Conservation (phyloP, 2,113 vertebrate genomes). For the Taxidea taxus region DNA sequence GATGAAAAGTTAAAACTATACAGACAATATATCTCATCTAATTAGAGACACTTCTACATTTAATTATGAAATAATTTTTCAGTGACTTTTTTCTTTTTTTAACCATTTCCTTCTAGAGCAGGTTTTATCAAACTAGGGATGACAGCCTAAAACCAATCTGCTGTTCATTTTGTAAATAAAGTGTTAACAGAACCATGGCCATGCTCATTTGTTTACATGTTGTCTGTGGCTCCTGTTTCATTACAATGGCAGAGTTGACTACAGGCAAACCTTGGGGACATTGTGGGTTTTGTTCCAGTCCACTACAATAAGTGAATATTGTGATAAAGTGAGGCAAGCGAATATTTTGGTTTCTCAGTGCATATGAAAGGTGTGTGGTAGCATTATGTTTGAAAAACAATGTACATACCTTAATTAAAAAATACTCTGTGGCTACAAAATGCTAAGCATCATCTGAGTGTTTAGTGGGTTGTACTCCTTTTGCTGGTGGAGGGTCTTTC, state of each 20-base stretch:
- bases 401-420: background rate
- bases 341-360: background rate
- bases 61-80: slow-evolving; percentile 14
- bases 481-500: background rate
- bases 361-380: background rate
- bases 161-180: background rate
- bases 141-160: background rate
- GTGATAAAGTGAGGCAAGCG: background rate
- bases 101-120: background rate
- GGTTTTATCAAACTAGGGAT: background rate
- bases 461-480: background rate
- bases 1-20: background rate
- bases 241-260: background rate
- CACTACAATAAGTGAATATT: background rate
- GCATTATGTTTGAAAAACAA: background rate
- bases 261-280: background rate
- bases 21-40: background rate
- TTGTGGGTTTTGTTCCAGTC: background rate
- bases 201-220: background rate
- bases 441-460: background rate
- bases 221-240: background rate
- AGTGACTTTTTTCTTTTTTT: background rate
- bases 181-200: background rate
- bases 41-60: background rate
- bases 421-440: background rate